Conservation (phyloP, 2,797 vertebrate species). For the Eurystomus glaucurus region DNA sequence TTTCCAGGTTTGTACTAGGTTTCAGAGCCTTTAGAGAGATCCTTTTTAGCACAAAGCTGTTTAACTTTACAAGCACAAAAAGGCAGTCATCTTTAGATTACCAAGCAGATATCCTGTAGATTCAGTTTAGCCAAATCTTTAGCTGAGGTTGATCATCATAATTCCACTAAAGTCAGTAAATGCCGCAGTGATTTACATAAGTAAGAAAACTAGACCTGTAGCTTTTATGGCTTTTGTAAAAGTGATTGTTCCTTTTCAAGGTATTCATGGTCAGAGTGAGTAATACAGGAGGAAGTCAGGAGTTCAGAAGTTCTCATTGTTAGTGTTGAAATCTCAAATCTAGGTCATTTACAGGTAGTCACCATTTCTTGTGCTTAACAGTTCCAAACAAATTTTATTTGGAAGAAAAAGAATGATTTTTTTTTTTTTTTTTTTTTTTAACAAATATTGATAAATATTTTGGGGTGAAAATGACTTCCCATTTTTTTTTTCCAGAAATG, state of each 20-base stretch:
- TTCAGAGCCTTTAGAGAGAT: not conserved
- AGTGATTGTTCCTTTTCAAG: not conserved
- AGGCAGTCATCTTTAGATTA: not conserved
- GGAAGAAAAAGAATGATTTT: no score
- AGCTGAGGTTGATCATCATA: fast-evolving
- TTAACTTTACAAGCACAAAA: not conserved
- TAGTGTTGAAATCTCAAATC: not conserved
- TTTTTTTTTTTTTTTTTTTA: not conserved
- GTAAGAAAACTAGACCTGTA: not conserved
- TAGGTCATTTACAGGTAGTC: not conserved
- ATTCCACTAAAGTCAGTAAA: not conserved
- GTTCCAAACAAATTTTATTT: not conserved
- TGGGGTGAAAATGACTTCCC: not conserved
- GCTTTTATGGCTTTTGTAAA: not conserved
- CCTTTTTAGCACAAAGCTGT: not conserved
- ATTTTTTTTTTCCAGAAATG: not conserved
- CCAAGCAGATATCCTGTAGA: not conserved
- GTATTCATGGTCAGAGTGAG: not conserved
- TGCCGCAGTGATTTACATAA: not conserved
- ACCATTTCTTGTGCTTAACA: not conserved
- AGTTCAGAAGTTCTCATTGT: not conserved
- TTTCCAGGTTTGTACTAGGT: not conserved
- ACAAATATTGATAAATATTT: not conserved
- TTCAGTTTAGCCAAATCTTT: not conserved
- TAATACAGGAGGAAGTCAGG: not conserved